Conservation (phyloP, 2,888 invertebrate genomes). For the Eledona agricola region DNA sequence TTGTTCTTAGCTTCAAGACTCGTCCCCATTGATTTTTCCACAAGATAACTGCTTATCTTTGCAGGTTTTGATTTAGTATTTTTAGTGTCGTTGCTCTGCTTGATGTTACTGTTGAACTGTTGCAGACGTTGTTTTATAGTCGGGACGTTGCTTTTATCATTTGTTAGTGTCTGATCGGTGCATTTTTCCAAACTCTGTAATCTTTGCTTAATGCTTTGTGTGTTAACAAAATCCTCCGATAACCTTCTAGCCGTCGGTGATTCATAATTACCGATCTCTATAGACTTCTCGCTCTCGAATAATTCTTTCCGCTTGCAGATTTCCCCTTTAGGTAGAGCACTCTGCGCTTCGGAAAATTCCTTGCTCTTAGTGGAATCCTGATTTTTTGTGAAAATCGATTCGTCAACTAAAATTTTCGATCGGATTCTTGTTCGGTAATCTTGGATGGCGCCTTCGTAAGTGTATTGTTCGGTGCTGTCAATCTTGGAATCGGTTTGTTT, state of each 20-base stretch:
- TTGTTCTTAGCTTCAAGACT: constrained; percentile 39
- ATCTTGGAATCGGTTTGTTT: constrained; percentile 32
- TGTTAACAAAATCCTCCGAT: constrained; percentile 71
- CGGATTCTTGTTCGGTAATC: constrained; percentile 83
- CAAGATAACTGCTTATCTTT: constrained; percentile 52
- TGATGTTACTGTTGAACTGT: too few species aligned
- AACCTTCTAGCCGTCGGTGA: constrained; percentile 63
- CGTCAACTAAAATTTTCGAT: constrained; percentile 57
- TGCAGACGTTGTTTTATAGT: constrained; percentile 40
- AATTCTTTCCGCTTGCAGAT: constrained; percentile 83
- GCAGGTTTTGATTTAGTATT: constrained; percentile 42
- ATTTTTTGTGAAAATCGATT: constrained; percentile 52
- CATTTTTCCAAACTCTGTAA: constrained; percentile 75
- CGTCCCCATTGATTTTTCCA: constrained; percentile 45
- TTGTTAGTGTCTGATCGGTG: constrained; percentile 64
- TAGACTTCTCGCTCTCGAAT: constrained; percentile 75
- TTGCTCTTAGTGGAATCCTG: constrained; percentile 52
- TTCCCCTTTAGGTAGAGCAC: constrained; percentile 77
- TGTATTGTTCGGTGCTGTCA: constrained; percentile 81
- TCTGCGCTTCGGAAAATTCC: constrained; percentile 54
- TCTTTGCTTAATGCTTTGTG: constrained; percentile 78
- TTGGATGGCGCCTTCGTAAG: constrained; percentile 87
- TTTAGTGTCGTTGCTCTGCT: constrained; percentile 40
- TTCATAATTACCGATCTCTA: constrained; percentile 62
- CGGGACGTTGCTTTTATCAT: constrained; percentile 46